phyloP scores from a whole-genome alignment of 2,888 invertebrate genomes.

The Congeria kusceri region DNA sequence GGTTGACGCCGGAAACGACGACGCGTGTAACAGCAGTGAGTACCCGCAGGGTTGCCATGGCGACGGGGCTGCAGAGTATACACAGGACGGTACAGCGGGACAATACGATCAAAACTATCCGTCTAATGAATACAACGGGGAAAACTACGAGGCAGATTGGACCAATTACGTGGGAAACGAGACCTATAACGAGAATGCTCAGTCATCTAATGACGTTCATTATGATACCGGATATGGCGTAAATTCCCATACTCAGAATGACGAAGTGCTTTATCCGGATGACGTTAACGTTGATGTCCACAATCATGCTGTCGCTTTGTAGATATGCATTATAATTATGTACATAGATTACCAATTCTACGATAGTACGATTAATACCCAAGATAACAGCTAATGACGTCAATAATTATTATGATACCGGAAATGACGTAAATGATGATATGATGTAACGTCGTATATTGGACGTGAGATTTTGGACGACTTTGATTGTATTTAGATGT shows the following conservation, averaged over 20 bases:
- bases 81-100: background rate
- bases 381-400: too few species aligned
- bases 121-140: background rate
- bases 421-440: too few species aligned
- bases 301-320: background rate
- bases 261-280: background rate
- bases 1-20: slow-evolving; percentile 34
- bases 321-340: background rate
- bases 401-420: too few species aligned
- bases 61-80: background rate
- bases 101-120: slow-evolving; percentile 7
- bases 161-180: background rate
- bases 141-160: background rate
- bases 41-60: background rate
- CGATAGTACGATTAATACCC: too few species aligned
- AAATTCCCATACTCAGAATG: background rate
- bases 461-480: too few species aligned
- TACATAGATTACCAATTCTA: too few species aligned
- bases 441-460: too few species aligned
- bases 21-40: background rate
- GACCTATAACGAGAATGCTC: background rate
- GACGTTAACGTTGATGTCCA: background rate
- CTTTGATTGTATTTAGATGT: too few species aligned
- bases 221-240: slow-evolving; percentile 8
- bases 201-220: background rate